A percentile compares a stretch with the other conserved stretches of the same genome.
Conservation (phyloP, 2,113 vertebrate genomes). For the Centropus unirufus region DNA sequence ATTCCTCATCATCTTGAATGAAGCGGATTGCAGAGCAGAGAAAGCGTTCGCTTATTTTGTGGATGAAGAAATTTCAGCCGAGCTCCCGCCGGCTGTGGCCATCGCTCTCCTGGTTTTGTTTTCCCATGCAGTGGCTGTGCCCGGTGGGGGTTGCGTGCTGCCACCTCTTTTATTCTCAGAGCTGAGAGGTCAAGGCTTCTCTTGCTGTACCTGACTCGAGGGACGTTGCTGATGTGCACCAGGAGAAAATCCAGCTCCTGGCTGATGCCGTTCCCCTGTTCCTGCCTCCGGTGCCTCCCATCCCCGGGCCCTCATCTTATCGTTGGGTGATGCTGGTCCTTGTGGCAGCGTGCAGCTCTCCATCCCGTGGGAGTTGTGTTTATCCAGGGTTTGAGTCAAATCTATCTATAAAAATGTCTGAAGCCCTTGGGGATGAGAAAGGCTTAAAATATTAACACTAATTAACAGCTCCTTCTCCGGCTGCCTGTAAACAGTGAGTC, state of each 20-base stretch:
- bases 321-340: neutral
- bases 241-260: neutral
- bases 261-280: neutral
- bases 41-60: neutral
- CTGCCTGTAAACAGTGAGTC: constrained; percentile 65
- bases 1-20: neutral
- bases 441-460: constrained; percentile 61
- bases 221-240: accelerated
- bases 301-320: neutral
- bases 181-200: neutral
- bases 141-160: neutral
- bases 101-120: neutral
- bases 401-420: constrained; percentile 15
- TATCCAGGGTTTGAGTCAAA: constrained; percentile 16
- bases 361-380: constrained; percentile 18
- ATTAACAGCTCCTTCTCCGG: constrained; percentile 42
- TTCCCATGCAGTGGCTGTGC: neutral
- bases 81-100: neutral
- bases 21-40: neutral
- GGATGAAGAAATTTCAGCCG: neutral
- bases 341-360: neutral
- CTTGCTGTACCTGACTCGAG: neutral
- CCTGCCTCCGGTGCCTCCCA: neutral
- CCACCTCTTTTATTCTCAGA: neutral
- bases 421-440: constrained; percentile 17